Evolutionary conservation across 2,113 vertebrate species (phyloP).

Genomic region (Varanus komodoensis): DNA sequence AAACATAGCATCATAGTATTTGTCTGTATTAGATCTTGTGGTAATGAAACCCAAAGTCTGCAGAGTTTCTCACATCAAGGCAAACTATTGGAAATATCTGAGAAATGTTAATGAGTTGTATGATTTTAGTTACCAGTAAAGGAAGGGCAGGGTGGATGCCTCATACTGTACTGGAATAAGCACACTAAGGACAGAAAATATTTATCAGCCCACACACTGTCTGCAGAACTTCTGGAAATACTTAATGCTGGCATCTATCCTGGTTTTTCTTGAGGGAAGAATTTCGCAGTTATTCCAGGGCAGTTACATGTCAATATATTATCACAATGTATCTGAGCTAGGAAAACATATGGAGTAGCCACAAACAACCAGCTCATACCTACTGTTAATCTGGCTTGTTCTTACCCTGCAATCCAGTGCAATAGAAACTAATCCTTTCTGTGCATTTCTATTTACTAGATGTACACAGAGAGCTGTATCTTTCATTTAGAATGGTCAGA

Average conservation of each 20-base stretch:
- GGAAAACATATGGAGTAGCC: slow-evolving; percentile 48
- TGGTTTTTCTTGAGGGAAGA: slow-evolving; percentile 52
- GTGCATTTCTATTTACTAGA: neutral
- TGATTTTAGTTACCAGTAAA: slow-evolving; percentile 50
- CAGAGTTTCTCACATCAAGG: neutral
- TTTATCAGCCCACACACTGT: slow-evolving; percentile 40
- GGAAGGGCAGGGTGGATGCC: slow-evolving; percentile 25
- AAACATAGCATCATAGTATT: slow-evolving; percentile 24
- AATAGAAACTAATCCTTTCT: neutral
- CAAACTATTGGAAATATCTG: slow-evolving; percentile 61
- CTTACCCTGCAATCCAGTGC: neutral
- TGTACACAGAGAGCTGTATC: neutral
- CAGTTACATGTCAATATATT: slow-evolving; percentile 53
- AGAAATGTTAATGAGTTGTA: slow-evolving; percentile 60
- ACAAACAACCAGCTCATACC: neutral
- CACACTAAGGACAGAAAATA: slow-evolving; percentile 44
- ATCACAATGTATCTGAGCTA: slow-evolving; percentile 21
- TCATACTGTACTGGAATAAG: slow-evolving; percentile 65
- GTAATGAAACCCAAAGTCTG: neutral
- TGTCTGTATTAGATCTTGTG: slow-evolving; percentile 16
- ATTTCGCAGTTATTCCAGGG: slow-evolving; percentile 56
- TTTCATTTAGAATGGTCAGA: rapidly evolving
- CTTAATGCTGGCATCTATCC: slow-evolving; percentile 55
- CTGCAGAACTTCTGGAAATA: slow-evolving; percentile 65
- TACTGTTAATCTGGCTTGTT: slow-evolving; percentile 3